Percentiles rank a stretch among this genome's conserved stretches.
These are phyloP conservation scores for Caenorhabditis wallacei DNA, from an alignment of 2,888 invertebrate species.

Conservation along the genomic window DNA sequence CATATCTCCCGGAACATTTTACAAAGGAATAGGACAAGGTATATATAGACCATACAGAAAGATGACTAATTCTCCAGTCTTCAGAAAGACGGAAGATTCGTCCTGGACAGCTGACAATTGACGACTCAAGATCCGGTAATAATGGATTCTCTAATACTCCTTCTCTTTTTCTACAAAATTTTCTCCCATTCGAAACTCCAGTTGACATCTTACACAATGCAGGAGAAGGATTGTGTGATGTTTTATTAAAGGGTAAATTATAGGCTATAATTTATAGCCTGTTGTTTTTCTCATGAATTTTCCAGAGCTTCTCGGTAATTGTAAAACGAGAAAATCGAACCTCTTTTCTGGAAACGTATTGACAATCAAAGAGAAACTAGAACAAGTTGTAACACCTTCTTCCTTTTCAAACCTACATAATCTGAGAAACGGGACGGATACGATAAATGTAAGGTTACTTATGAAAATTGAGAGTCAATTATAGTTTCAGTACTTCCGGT, in stretches of 20 bases:
- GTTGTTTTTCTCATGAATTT: not conserved
- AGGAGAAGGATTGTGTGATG: not conserved
- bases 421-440: constrained; percentile 21
- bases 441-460: not conserved
- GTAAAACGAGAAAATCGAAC: not conserved
- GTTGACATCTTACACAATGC: not conserved
- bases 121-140: not conserved
- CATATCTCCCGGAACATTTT: not conserved
- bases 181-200: constrained; percentile 2
- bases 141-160: not conserved
- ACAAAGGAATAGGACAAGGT: not conserved
- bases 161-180: not conserved
- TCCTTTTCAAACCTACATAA: not conserved
- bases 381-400: not conserved
- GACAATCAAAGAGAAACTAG: not conserved
- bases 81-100: not conserved
- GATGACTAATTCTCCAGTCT: not conserved
- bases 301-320: not conserved
- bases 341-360: not conserved
- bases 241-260: not conserved
- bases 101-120: not conserved
- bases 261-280: not conserved
- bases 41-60: not conserved
- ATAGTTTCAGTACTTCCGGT: not conserved
- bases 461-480: not conserved